Percentiles rank a stretch among this genome's conserved stretches.
Conservation (phyloP, 2,888 invertebrate species). For the Cephus runcator region DNA sequence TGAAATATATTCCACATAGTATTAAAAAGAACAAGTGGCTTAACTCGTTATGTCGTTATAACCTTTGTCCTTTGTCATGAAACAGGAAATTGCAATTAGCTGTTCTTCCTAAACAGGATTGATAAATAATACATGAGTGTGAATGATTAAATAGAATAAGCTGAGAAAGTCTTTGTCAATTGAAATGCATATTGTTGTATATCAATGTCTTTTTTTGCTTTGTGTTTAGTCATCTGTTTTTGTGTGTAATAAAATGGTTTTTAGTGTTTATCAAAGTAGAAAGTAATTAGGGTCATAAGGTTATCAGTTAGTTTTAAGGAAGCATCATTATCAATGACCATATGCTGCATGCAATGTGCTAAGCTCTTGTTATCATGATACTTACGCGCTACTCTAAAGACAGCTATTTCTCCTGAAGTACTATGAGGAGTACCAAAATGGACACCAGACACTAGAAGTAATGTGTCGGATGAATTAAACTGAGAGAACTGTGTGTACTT, state of each 20-base stretch:
- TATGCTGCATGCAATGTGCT: neutral
- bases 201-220: neutral
- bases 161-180: neutral
- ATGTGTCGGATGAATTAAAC: constrained; percentile 83
- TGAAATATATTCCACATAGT: neutral
- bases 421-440: constrained; percentile 81
- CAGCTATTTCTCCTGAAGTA: constrained; percentile 89
- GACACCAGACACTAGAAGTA: constrained; percentile 85
- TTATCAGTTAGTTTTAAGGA: neutral
- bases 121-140: neutral
- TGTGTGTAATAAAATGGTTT: neutral
- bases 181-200: neutral
- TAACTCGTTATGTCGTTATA: neutral
- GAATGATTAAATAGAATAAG: neutral
- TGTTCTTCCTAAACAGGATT: neutral
- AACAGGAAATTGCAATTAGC: neutral
- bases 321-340: neutral
- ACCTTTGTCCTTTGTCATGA: neutral
- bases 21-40: neutral
- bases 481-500: constrained; percentile 89
- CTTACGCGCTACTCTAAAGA: constrained; percentile 79
- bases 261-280: neutral
- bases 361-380: constrained; percentile 9
- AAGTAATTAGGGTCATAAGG: neutral
- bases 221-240: neutral